Conservation (phyloP, 2,797 vertebrate species). For the Hydrocynus forskahlii region DNA sequence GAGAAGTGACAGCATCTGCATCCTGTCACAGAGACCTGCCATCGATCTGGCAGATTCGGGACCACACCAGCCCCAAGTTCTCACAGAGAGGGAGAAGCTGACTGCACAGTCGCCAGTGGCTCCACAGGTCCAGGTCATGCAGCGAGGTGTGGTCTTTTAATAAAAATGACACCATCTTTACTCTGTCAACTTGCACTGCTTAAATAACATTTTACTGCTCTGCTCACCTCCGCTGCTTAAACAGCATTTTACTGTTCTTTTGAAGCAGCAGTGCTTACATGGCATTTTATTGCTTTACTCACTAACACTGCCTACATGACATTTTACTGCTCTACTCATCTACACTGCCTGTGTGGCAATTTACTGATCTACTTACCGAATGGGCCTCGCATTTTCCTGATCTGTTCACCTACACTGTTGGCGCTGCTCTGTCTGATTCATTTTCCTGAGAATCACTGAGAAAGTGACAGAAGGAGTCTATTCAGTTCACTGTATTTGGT, state of each 20-base stretch:
- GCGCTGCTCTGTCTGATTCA: neutral
- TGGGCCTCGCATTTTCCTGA: neutral
- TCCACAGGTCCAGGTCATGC: neutral
- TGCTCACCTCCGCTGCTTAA: neutral
- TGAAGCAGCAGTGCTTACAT: no score
- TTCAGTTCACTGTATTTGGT: neutral
- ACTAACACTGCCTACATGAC: neutral
- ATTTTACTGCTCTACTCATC: neutral
- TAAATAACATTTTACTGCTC: neutral
- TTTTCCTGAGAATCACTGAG: neutral
- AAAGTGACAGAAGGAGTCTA: neutral
- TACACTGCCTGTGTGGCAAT: neutral
- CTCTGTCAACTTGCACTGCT: neutral
- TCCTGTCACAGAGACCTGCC: slow-evolving; percentile 8
- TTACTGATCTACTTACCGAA: neutral
- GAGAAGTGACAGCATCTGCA: neutral
- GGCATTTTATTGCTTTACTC: neutral
- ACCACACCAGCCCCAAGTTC: slow-evolving; percentile 3
- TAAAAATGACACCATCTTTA: neutral
- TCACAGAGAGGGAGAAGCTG: neutral
- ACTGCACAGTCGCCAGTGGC: neutral
- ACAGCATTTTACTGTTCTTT: neutral
- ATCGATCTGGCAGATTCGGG: neutral
- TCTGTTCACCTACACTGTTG: neutral
- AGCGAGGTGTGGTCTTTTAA: neutral